Base-by-base conservation (phyloP, 2,797 vertebrate species). In the Hydrolagus colliei region DNA sequence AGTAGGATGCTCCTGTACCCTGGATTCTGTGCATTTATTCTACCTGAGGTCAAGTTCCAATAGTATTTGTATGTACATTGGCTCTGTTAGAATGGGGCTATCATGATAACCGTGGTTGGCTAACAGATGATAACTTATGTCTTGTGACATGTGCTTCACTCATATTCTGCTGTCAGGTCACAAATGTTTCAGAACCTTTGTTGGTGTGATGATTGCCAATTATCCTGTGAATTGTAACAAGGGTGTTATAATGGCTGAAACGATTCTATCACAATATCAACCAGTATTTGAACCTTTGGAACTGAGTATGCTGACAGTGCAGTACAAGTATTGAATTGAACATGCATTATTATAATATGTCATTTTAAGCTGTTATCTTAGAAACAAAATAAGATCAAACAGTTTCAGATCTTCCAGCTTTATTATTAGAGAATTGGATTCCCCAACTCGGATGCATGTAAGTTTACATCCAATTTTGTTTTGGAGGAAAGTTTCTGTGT, bases 11-110 rank as follows among this genome's bases (percentile, higher is more conserved):
- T 71, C 18, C 41, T 35, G 52, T 41, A 32, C 20, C 41, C 27
- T 35, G 79, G 79, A 5, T 84, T 84, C 67, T 11, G 41, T 35
- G 11, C 20, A 41, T 71, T 41, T 41, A 35, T 84, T 52, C 41
- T 41, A 52, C 9, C 32, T 10, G 4, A 84, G 79, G 79, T 84
- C 79, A 84, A 84, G 79, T 41, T 84, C 22, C 59, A 82, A 82
- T 8, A 77, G 11, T 82, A 62, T 41, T 68, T 41, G 35, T 35
- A 67, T 9, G 32, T 84, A 14, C 9, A 52, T 84, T 32, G 52
- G 1, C 20, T 84, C 79, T 84, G 79, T 20, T 84, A 32, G 65
- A 52, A 84, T 84, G 32, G 79, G 41, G 5, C 63, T 84, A 12
- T 10, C 67, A 71, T 84, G 52, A 68, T 71, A 68, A 71, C 18